phyloP scores from a whole-genome alignment of 2,113 vertebrate species.

The Scomber scombrus region DNA sequence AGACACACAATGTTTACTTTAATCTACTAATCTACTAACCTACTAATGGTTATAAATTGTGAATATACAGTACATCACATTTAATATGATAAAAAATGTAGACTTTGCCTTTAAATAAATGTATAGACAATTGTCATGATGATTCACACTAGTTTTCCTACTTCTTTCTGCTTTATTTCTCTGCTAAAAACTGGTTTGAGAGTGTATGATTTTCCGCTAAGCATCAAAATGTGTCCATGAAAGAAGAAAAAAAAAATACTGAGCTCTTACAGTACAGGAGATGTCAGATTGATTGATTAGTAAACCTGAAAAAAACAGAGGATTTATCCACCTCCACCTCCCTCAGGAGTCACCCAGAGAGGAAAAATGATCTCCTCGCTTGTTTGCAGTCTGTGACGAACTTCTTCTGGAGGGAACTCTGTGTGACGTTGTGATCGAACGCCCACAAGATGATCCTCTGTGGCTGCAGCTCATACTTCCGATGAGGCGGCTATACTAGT shows the following conservation, averaged over 20 bases:
- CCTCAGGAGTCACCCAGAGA: background rate
- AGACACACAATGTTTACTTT: too few species aligned
- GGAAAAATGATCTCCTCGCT: conserved; percentile 5
- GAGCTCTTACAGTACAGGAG: background rate
- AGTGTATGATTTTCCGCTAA: background rate
- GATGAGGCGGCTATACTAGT: background rate
- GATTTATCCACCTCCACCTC: conserved; percentile 25
- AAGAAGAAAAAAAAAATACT: background rate
- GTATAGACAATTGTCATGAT: too few species aligned
- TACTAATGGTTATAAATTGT: background rate
- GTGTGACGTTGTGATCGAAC: conserved; percentile 15
- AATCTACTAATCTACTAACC: too few species aligned
- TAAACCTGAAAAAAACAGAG: background rate
- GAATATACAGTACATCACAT: too few species aligned
- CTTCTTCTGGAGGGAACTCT: background rate
- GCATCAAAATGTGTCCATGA: background rate
- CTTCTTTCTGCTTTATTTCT: too few species aligned
- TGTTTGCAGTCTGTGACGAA: background rate
- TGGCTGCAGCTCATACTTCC: conserved; percentile 18
- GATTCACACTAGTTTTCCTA: too few species aligned
- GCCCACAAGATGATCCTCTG: conserved; percentile 24
- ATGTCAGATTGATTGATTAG: background rate
- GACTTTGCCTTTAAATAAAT: background rate
- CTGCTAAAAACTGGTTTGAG: background rate
- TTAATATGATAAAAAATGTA: too few species aligned